phyloP scores from a whole-genome alignment of 2,888 invertebrate genomes.

The Pammene aurita region DNA sequence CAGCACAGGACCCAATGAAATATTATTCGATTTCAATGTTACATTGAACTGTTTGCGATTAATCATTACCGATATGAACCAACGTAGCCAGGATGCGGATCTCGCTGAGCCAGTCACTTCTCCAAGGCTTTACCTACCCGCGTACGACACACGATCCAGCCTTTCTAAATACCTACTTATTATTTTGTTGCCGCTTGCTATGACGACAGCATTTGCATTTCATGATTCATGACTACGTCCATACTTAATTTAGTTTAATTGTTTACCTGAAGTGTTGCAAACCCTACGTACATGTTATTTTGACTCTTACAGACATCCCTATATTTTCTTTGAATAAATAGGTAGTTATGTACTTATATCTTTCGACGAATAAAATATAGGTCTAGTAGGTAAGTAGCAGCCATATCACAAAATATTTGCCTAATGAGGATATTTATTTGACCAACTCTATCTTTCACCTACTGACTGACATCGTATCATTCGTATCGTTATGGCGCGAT shows the following conservation, averaged over 20 bases:
- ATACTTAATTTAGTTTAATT: slow-evolving; percentile 6
- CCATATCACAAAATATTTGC: too few relatives aligned
- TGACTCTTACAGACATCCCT: too few relatives aligned
- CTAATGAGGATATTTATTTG: too few relatives aligned
- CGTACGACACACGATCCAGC: slow-evolving; percentile 65
- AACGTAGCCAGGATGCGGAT: slow-evolving; percentile 67
- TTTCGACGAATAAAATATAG: too few relatives aligned
- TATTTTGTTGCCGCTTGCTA: slow-evolving; percentile 39
- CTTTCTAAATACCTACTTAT: slow-evolving; percentile 62
- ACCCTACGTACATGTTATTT: background rate
- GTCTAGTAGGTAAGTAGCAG: too few relatives aligned
- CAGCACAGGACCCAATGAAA: slow-evolving; percentile 2
- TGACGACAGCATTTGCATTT: slow-evolving; percentile 35
- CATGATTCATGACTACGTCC: slow-evolving; percentile 10
- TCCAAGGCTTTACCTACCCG: slow-evolving; percentile 65
- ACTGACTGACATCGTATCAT: too few relatives aligned
- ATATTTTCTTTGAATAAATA: background rate
- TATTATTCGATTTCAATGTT: slow-evolving; percentile 17
- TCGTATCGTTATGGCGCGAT: too few relatives aligned
- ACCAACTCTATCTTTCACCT: too few relatives aligned
- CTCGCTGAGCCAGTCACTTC: slow-evolving; percentile 68
- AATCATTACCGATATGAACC: slow-evolving; percentile 32
- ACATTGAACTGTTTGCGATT: slow-evolving; percentile 27
- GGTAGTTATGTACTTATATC: too few relatives aligned
- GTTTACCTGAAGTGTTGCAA: background rate